These are phyloP conservation scores for Amphimallon solstitiale DNA, from an alignment of 2,888 invertebrate genomes.

Conservation along the genomic window DNA sequence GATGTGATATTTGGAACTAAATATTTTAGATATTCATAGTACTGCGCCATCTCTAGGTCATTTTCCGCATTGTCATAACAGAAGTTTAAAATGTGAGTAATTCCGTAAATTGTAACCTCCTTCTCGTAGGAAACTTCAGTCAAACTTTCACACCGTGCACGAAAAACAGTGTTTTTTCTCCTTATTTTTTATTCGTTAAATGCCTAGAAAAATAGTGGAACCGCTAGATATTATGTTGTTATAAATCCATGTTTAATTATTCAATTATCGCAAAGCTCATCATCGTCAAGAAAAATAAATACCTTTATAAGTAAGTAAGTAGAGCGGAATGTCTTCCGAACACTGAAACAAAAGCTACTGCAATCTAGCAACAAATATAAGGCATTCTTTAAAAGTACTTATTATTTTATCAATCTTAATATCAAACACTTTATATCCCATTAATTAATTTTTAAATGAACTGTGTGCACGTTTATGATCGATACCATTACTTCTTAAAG, in stretches of 20 bases:
- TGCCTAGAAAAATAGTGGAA: background rate
- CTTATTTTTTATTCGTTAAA: background rate
- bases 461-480: no score
- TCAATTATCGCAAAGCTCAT: background rate
- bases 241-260: background rate
- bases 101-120: background rate
- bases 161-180: slow-evolving; percentile 9
- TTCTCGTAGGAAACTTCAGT: background rate
- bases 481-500: no score
- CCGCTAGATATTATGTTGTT: no score
- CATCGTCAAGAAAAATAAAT: slow-evolving; percentile 18
- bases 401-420: background rate
- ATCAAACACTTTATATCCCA: no score
- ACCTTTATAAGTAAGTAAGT: slow-evolving; percentile 29
- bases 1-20: no score
- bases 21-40: slow-evolving; percentile 1
- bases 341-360: background rate
- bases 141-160: background rate
- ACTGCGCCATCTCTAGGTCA: slow-evolving; percentile 6
- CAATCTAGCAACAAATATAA: background rate
- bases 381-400: background rate
- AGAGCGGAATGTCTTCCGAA: background rate
- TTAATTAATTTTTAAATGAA: no score
- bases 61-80: slow-evolving; percentile 9
- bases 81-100: background rate